Evolutionary conservation across 2,113 vertebrate species (phyloP).

Genomic region (Sminthopsis crassicaudata): DNA sequence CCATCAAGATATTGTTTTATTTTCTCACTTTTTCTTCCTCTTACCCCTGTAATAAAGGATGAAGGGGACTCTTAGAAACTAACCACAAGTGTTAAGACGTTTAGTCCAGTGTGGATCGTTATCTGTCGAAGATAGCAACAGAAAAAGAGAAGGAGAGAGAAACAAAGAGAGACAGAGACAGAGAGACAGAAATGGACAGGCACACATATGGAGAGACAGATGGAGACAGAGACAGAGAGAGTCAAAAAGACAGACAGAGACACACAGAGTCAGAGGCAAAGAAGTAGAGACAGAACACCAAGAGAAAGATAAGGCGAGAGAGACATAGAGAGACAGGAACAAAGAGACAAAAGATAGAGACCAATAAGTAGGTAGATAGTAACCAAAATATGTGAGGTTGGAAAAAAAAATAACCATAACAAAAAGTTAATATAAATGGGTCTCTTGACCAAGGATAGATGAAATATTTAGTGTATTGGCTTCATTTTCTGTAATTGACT

Average conservation of each 20-base stretch:
- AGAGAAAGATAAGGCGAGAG: too few species aligned
- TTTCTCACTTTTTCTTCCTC: conserved; percentile 27
- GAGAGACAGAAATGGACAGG: too few species aligned
- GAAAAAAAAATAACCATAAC: background rate
- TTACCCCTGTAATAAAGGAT: conserved; percentile 37
- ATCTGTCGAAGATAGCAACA: background rate
- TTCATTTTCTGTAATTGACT: background rate
- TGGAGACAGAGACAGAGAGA: background rate
- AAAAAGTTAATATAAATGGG: background rate
- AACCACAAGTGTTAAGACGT: conserved; percentile 19
- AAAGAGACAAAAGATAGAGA: background rate
- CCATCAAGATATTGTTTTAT: conserved; percentile 1
- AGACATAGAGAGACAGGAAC: background rate
- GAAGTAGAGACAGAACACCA: too few species aligned
- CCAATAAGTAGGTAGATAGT: background rate
- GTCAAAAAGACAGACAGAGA: background rate
- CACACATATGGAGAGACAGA: too few species aligned
- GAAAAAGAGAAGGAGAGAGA: too few species aligned
- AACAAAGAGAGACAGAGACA: too few species aligned
- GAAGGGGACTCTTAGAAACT: background rate
- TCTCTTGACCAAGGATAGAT: background rate
- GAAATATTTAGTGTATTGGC: background rate
- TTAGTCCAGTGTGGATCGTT: background rate
- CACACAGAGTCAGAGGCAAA: background rate
- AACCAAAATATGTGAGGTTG: background rate